Percentiles rank a stretch among this genome's conserved stretches.
Evolutionary conservation across 2,113 vertebrate species (phyloP).

Genomic region (Erinaceus europaeus): DNA sequence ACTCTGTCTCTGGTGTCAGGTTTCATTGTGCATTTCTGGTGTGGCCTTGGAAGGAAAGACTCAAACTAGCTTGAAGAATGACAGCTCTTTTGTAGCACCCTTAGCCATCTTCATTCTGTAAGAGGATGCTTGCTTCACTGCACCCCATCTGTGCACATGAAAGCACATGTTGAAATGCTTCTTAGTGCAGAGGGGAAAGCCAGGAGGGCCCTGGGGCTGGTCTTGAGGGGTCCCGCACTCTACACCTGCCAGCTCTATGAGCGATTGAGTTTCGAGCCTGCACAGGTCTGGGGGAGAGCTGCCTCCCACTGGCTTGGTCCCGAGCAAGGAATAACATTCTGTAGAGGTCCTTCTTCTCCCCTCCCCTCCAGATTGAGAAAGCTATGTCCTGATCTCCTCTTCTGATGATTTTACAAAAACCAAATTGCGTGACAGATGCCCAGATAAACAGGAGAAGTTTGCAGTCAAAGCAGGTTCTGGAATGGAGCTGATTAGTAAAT

Average conservation of each 20-base stretch:
- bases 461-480: conserved; percentile 68
- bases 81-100: not conserved
- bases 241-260: not conserved
- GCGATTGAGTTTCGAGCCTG: not conserved
- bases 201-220: not conserved
- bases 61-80: not conserved
- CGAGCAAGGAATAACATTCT: conserved; percentile 32
- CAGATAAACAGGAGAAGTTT: conserved; percentile 61
- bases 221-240: not conserved
- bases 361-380: conserved; percentile 68
- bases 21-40: not conserved
- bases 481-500: conserved; percentile 56
- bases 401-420: conserved; percentile 74
- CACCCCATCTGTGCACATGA: too few relatives aligned
- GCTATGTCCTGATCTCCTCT: conserved; percentile 34
- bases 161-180: not conserved
- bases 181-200: not conserved
- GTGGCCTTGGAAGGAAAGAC: not conserved
- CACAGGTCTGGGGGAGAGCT: not conserved
- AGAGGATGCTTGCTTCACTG: not conserved
- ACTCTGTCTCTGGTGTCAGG: not conserved
- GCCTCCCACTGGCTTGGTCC: not conserved
- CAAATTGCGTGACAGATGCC: conserved; percentile 58
- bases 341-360: not conserved
- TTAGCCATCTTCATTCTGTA: not conserved